Percentiles rank a stretch among this genome's conserved stretches.
Evolutionary conservation across 2,113 vertebrate genomes (phyloP).

Genomic region (Ptilonorhynchus violaceus): DNA sequence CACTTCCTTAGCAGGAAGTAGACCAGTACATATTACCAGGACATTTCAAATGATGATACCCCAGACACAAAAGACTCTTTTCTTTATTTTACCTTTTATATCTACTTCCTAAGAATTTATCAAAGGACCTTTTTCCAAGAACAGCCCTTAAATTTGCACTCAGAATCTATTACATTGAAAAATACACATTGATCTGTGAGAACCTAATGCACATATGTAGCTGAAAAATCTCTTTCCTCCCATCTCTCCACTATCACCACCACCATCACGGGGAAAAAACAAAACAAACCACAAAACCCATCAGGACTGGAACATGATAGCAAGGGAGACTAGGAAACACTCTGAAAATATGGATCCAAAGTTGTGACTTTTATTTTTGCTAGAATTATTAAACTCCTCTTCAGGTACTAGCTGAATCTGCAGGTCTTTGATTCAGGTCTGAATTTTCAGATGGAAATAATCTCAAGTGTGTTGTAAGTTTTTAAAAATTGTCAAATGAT

Average conservation of each 20-base stretch:
- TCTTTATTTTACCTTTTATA: background rate
- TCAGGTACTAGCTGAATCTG: background rate
- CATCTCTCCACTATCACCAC: background rate
- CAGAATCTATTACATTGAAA: background rate
- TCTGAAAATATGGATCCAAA: background rate
- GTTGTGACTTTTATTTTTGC: background rate
- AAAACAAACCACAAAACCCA: background rate
- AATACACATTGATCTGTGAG: background rate
- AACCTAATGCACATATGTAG: background rate
- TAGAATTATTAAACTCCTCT: background rate
- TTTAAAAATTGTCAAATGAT: background rate
- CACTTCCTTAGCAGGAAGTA: background rate
- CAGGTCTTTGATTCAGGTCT: background rate
- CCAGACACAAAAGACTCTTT: background rate
- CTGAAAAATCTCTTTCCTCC: background rate
- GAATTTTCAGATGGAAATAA: background rate
- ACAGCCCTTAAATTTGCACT: background rate
- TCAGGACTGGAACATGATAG: background rate
- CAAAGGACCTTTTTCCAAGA: background rate
- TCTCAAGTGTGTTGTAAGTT: background rate
- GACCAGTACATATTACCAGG: background rate
- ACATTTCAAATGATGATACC: background rate
- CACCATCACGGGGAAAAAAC: accelerated
- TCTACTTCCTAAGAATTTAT: background rate
- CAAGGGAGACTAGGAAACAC: background rate